These are phyloP conservation scores for Epizoanthus fatuus DNA, from an alignment of 92 coral and sea anemone genomes.

Conservation along the genomic window DNA sequence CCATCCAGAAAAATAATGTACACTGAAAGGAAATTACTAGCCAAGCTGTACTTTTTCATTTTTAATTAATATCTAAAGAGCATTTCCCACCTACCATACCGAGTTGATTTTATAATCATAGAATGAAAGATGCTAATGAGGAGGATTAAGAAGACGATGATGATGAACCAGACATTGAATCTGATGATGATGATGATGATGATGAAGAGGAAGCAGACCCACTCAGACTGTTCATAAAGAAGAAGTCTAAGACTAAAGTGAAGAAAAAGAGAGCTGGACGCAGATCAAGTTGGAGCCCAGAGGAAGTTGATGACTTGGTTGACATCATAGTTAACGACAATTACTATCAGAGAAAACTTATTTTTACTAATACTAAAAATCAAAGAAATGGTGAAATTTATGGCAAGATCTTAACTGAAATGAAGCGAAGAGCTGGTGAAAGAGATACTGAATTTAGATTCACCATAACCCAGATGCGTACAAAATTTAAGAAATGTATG, in stretches of 20 bases:
- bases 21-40: neutral
- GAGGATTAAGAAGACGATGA: slow-evolving; percentile 25
- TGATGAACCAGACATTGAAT: slow-evolving; percentile 16
- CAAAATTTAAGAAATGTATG: slow-evolving; percentile 44
- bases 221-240: slow-evolving; percentile 37
- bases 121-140: slow-evolving; percentile 18
- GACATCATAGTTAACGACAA: slow-evolving; percentile 50
- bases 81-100: slow-evolving; percentile 11
- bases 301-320: slow-evolving; percentile 54
- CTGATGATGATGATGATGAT: slow-evolving; percentile 23
- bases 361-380: slow-evolving; percentile 60
- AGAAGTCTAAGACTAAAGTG: slow-evolving; percentile 26
- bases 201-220: slow-evolving; percentile 45
- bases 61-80: slow-evolving; percentile 8
- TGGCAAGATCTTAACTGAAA: slow-evolving; percentile 47
- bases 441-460: slow-evolving; percentile 53
- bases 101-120: slow-evolving; percentile 3
- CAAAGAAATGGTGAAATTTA: slow-evolving; percentile 56
- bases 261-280: slow-evolving; percentile 55
- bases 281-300: slow-evolving; percentile 54
- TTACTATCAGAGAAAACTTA: slow-evolving; percentile 48
- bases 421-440: slow-evolving; percentile 50
- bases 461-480: slow-evolving; percentile 33
- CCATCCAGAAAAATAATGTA: too few relatives aligned
- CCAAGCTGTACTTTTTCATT: slow-evolving; percentile 7